Percentiles rank a stretch among this genome's conserved stretches.
These are phyloP conservation scores for Drosophila miranda DNA, from an alignment of 1,140 invertebrate genomes.

Conservation along the genomic window DNA sequence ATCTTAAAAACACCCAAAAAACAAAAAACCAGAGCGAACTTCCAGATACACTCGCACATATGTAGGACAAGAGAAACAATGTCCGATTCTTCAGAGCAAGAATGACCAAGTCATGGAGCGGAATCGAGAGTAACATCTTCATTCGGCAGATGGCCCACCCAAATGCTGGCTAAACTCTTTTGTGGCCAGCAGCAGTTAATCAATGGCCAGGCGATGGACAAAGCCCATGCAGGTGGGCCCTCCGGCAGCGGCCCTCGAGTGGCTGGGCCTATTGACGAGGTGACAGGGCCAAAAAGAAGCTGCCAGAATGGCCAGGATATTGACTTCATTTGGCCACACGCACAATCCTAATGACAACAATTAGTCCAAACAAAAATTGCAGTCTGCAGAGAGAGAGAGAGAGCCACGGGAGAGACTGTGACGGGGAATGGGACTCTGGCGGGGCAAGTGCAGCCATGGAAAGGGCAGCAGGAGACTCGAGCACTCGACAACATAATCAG, in stretches of 20 bases:
- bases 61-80: too few relatives aligned
- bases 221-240: constrained; percentile 10
- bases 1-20: too few relatives aligned
- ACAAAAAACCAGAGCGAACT: too few relatives aligned
- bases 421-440: background rate
- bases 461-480: background rate
- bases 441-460: constrained; percentile 16
- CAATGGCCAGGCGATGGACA: background rate
- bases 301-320: too few relatives aligned
- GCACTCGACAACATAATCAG: constrained; percentile 57
- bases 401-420: background rate
- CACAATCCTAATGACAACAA: constrained; percentile 70
- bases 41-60: too few relatives aligned
- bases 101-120: too few relatives aligned
- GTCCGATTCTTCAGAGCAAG: too few relatives aligned
- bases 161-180: background rate
- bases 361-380: constrained; percentile 58
- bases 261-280: background rate
- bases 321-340: constrained; percentile 58
- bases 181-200: too few relatives aligned
- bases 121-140: background rate
- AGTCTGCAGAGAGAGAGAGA: background rate
- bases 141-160: constrained; percentile 7
- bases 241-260: constrained; percentile 5
- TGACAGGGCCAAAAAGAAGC: constrained; percentile 45